A percentile compares a stretch with the other conserved stretches of the same genome.
Evolutionary conservation across 2,113 vertebrate species (phyloP).

Genomic region (Melospiza georgiana): DNA sequence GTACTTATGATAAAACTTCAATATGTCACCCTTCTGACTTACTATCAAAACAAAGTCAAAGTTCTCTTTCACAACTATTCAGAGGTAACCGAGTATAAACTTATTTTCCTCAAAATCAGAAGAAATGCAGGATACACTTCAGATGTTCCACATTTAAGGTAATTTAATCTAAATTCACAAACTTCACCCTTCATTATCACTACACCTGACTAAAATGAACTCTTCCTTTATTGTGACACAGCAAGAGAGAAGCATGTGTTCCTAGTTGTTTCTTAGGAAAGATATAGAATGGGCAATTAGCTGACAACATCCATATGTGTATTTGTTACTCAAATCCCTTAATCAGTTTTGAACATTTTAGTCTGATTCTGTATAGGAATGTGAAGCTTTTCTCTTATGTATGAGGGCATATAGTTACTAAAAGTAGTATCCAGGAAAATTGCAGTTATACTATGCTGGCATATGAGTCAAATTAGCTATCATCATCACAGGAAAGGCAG

Average conservation of each 20-base stretch:
- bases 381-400: neutral
- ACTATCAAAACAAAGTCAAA: neutral
- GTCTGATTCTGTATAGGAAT: neutral
- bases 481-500: neutral
- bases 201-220: neutral
- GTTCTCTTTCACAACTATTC: neutral
- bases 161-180: neutral
- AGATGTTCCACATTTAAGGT: neutral
- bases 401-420: neutral
- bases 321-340: neutral
- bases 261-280: neutral
- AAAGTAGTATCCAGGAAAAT: neutral
- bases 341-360: neutral
- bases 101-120: neutral
- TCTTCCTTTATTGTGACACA: neutral
- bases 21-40: neutral
- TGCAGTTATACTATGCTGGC: neutral
- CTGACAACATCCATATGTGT: neutral
- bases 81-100: neutral
- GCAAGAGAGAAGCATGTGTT: neutral
- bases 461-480: neutral
- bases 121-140: neutral
- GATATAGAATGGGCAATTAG: neutral
- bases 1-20: neutral
- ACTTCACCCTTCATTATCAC: neutral